phyloP scores from a whole-genome alignment of 2,888 invertebrate species.

The Prostheceraeus crozeri region DNA sequence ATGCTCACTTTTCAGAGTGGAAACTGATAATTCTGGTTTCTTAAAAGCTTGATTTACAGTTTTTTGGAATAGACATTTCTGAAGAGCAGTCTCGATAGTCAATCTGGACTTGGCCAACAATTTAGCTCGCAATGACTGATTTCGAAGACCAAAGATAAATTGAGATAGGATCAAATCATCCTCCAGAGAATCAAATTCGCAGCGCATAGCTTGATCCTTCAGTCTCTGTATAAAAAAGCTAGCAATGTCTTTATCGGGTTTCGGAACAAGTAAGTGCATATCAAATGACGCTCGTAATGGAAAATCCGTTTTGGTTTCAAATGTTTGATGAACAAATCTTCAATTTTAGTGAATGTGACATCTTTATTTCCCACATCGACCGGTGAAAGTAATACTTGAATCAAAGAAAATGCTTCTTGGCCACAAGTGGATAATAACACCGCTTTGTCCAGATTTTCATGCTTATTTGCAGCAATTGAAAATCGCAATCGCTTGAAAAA shows the following conservation, averaged over 20 bases:
- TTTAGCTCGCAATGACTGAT: conserved; percentile 6
- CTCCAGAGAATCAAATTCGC: background rate
- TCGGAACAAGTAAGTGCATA: conserved; percentile 1
- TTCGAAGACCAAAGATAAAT: background rate
- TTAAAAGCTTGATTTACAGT: too few species aligned
- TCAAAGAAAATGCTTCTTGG: conserved; percentile 2
- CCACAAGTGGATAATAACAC: conserved; percentile 12
- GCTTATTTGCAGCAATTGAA: too few species aligned
- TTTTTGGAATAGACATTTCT: background rate
- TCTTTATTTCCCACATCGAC: background rate
- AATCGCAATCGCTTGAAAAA: too few species aligned
- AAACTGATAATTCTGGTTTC: too few species aligned
- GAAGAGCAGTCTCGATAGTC: conserved; percentile 4
- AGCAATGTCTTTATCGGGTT: background rate
- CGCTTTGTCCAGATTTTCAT: background rate
- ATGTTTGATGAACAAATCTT: background rate
- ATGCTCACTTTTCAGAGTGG: too few species aligned
- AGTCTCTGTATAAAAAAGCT: background rate
- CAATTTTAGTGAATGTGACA: background rate
- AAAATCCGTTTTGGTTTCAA: conserved; percentile 13
- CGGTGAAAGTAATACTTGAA: too few species aligned
- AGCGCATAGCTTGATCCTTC: background rate
- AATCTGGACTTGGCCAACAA: background rate
- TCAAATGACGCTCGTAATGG: conserved; percentile 13
- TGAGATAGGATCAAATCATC: background rate